Percentiles rank a stretch among this genome's conserved stretches.
These are phyloP conservation scores for Gerris buenoi DNA, from an alignment of 1,140 invertebrate genomes.

Conservation along the genomic window DNA sequence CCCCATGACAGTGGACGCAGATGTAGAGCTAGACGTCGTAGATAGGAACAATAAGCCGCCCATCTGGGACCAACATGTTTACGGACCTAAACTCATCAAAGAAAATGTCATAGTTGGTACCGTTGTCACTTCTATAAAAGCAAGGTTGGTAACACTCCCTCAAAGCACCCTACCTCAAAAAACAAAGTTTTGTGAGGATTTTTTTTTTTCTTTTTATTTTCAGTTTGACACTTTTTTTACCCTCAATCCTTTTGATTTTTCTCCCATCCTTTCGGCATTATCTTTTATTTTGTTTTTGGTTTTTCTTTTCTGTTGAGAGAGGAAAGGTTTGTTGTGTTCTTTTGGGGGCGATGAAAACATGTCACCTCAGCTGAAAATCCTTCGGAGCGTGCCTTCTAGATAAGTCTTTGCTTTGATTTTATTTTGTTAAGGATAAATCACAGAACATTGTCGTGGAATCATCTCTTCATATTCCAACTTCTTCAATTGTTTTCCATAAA, in stretches of 20 bases:
- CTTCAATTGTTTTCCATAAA: too few relatives aligned
- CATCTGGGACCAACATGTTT: slow-evolving; percentile 80
- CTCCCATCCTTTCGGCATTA: not conserved
- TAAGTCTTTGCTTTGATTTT: not conserved
- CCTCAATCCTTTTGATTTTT: not conserved
- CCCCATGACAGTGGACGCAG: slow-evolving; percentile 78
- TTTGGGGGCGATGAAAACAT: not conserved
- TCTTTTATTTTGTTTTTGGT: too few relatives aligned
- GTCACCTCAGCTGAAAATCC: slow-evolving; percentile 3
- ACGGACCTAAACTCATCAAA: slow-evolving; percentile 89
- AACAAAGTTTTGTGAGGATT: not conserved
- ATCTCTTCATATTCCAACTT: too few relatives aligned
- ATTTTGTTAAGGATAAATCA: not conserved
- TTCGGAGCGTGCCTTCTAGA: not conserved
- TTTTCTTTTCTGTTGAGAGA: not conserved
- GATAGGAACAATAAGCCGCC: slow-evolving; percentile 95
- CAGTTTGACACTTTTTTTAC: not conserved
- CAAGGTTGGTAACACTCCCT: slow-evolving; percentile 62
- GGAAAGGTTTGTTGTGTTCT: too few relatives aligned
- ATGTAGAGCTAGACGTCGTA: slow-evolving; percentile 92
- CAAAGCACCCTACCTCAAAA: not conserved
- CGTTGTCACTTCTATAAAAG: slow-evolving; percentile 89
- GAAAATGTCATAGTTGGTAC: slow-evolving; percentile 96
- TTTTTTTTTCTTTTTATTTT: not conserved
- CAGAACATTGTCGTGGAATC: not conserved